Conservation (phyloP, 1,140 invertebrate species). For the Drosophila baimaii region DNA sequence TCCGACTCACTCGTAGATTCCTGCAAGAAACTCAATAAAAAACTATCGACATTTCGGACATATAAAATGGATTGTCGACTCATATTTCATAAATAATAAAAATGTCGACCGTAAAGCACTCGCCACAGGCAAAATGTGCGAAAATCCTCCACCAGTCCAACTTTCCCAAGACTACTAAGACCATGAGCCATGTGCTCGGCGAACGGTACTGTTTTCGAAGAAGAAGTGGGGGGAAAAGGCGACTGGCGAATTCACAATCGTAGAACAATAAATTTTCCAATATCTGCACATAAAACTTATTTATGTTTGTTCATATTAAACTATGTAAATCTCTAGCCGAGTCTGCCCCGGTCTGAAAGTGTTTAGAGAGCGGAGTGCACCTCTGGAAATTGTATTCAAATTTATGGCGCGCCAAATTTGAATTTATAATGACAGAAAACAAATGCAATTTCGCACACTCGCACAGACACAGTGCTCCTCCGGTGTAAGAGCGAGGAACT, state of each 20-base stretch:
- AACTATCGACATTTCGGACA: slow-evolving; percentile 35
- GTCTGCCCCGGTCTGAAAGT: slow-evolving; percentile 27
- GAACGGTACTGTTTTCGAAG: slow-evolving; percentile 31
- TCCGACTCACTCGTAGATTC: slow-evolving; percentile 10
- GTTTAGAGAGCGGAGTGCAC: slow-evolving; percentile 41
- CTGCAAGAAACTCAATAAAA: slow-evolving; percentile 4
- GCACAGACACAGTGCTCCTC: slow-evolving; percentile 15
- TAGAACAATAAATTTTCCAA: slow-evolving; percentile 64
- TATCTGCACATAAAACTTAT: slow-evolving; percentile 76
- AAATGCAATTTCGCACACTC: slow-evolving; percentile 67
- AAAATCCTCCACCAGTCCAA: slow-evolving; percentile 14
- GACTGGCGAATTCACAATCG: slow-evolving; percentile 54
- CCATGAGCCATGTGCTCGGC: slow-evolving; percentile 33
- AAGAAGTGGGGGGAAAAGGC: not conserved
- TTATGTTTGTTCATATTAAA: slow-evolving; percentile 69
- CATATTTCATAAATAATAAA: slow-evolving; percentile 77
- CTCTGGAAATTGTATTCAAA: slow-evolving; percentile 63
- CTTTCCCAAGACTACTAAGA: slow-evolving; percentile 22
- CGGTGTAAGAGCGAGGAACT: slow-evolving; percentile 36
- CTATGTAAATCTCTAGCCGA: slow-evolving; percentile 56
- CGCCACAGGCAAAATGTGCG: slow-evolving; percentile 52
- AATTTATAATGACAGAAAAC: slow-evolving; percentile 81
- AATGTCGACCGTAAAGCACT: slow-evolving; percentile 71
- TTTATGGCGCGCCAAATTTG: slow-evolving; percentile 77
- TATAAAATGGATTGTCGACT: slow-evolving; percentile 22